Percentiles rank a stretch among this genome's conserved stretches.
phyloP scores from a whole-genome alignment of 2,113 vertebrate species.

The Mus pahari region DNA sequence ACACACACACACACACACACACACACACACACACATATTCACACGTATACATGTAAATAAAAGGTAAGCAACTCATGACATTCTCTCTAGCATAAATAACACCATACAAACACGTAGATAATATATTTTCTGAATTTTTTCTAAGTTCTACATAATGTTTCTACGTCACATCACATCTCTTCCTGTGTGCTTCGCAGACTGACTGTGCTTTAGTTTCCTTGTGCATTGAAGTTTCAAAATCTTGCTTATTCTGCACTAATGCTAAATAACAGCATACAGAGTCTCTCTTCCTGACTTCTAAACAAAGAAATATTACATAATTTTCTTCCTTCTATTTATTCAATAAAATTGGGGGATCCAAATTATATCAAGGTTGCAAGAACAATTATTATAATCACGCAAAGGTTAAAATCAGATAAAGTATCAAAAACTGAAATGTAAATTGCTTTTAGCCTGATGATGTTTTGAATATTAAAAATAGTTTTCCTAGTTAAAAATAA shows the following conservation, averaged over 20 bases:
- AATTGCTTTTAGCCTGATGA: neutral
- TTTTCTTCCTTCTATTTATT: neutral
- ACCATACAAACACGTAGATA: neutral
- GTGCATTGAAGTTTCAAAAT: neutral
- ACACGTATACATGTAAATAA: neutral
- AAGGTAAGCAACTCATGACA: neutral
- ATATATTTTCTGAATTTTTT: constrained; percentile 29
- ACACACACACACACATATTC: neutral
- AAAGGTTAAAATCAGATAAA: constrained; percentile 21
- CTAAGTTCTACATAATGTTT: constrained; percentile 11
- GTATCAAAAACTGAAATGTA: neutral
- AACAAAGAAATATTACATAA: neutral
- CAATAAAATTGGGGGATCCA: neutral
- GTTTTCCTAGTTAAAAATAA: constrained; percentile 34
- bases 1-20: neutral
- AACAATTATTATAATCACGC: constrained; percentile 20
- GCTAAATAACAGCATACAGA: neutral
- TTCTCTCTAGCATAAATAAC: neutral
- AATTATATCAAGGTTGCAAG: neutral
- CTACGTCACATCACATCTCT: neutral
- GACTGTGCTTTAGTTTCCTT: neutral
- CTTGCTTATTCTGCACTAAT: neutral
- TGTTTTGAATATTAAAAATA: constrained; percentile 41
- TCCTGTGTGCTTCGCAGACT: neutral
- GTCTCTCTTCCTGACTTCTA: neutral